Conservation (phyloP, 2,797 vertebrate species). For the Phataginus tricuspis region DNA sequence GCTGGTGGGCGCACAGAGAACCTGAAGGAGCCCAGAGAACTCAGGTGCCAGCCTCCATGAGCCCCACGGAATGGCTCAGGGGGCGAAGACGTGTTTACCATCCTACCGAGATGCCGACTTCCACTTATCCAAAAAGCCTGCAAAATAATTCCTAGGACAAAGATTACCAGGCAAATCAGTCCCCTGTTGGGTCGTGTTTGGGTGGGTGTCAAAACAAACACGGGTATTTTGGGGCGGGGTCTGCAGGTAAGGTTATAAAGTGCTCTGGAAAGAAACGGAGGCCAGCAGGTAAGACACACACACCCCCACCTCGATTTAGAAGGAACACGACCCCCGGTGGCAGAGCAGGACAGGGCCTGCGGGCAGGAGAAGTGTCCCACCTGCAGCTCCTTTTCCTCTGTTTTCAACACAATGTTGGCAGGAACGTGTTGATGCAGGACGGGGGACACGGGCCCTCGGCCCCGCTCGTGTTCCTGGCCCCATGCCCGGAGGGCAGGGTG, state of each 20-base stretch:
- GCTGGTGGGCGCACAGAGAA: accelerated
- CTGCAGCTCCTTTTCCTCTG: accelerated
- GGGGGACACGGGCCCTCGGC: too few relatives aligned
- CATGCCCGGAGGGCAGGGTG: too few relatives aligned
- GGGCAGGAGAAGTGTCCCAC: not conserved
- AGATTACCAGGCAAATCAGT: too few relatives aligned
- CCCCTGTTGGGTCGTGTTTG: not conserved
- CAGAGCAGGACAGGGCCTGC: not conserved
- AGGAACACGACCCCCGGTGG: not conserved
- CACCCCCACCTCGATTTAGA: not conserved
- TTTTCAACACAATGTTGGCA: not conserved
- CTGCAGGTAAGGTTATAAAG: not conserved
- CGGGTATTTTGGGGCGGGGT: not conserved
- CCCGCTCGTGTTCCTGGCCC: not conserved
- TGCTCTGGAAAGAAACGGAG: not conserved
- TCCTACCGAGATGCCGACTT: not conserved
- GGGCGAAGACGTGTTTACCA: not conserved
- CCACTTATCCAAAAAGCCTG: not conserved
- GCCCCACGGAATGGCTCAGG: too few relatives aligned
- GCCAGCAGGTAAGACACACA: not conserved
- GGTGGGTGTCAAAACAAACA: not conserved
- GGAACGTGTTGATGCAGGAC: accelerated
- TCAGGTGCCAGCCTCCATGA: not conserved
- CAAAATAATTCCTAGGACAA: not conserved
- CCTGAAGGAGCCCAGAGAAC: too few relatives aligned